Percentiles rank a stretch among this genome's conserved stretches.
phyloP scores from a whole-genome alignment of 2,113 vertebrate species.

The Archocentrus centrarchus region DNA sequence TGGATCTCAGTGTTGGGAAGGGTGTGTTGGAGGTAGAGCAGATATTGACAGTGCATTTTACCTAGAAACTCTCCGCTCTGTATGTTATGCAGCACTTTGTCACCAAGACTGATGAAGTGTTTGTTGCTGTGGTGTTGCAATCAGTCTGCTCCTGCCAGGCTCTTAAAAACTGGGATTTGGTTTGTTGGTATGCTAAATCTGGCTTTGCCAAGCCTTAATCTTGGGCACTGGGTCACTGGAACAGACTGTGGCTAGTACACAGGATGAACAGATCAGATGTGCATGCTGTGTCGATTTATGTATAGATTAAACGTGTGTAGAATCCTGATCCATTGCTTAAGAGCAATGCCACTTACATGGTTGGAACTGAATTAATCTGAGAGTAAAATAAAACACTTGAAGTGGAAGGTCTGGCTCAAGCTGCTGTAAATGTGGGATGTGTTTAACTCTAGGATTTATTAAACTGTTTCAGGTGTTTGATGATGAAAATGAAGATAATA shows the following conservation, averaged over 20 bases:
- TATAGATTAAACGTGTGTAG: background rate
- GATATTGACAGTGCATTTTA: background rate
- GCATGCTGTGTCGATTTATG: slow-evolving; percentile 11
- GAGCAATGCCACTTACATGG: background rate
- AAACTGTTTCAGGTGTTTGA: no score
- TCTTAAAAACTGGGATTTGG: slow-evolving; percentile 60
- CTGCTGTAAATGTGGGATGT: no score
- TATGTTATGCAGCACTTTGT: background rate
- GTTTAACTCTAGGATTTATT: no score
- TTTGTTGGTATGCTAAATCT: slow-evolving; percentile 52
- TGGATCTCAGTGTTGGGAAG: slow-evolving; percentile 8
- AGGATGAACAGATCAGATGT: background rate
- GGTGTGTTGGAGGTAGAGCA: background rate
- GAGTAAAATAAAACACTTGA: background rate
- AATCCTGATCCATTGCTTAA: slow-evolving; percentile 31
- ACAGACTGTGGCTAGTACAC: slow-evolving; percentile 29
- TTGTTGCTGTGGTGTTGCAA: slow-evolving; percentile 9
- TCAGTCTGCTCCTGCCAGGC: slow-evolving; percentile 3
- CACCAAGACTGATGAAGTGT: background rate
- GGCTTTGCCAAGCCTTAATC: slow-evolving; percentile 61
- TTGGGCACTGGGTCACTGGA: slow-evolving; percentile 57
- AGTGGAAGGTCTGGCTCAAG: background rate
- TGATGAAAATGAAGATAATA: no score
- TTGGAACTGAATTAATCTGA: background rate
- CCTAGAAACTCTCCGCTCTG: background rate